Evolutionary conservation across 2,113 vertebrate genomes (phyloP).

Genomic region (Tautogolabrus adspersus): DNA sequence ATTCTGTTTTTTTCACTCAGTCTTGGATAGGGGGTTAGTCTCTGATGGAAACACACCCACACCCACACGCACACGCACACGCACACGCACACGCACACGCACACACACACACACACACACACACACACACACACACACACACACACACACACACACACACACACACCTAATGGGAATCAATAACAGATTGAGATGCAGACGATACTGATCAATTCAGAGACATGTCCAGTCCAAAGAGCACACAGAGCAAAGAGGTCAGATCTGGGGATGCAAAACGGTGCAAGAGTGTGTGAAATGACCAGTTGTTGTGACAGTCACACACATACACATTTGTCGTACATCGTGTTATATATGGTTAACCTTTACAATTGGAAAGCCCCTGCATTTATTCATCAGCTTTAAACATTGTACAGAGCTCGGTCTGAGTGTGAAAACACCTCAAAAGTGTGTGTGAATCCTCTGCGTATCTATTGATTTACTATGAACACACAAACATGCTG

Average conservation of each 20-base stretch:
- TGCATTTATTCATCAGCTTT: slow-evolving; percentile 13
- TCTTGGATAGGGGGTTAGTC: slow-evolving; percentile 14
- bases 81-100: no score
- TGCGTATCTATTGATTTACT: slow-evolving; percentile 36
- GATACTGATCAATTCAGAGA: slow-evolving; percentile 38
- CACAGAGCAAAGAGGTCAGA: slow-evolving; percentile 7
- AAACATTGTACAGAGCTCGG: background rate
- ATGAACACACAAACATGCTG: slow-evolving; percentile 27
- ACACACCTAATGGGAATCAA: slow-evolving; percentile 9
- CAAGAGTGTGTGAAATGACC: background rate
- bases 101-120: no score
- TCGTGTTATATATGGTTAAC: no score
- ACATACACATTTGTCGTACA: no score
- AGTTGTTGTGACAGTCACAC: no score
- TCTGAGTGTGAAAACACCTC: slow-evolving; percentile 22
- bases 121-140: no score
- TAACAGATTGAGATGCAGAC: slow-evolving; percentile 45
- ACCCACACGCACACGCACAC: background rate
- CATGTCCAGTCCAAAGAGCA: background rate
- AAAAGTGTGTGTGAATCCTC: slow-evolving; percentile 33
- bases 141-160: no score
- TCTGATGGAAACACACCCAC: slow-evolving; percentile 9
- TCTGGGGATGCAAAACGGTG: slow-evolving; percentile 4
- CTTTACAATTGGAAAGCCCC: background rate
- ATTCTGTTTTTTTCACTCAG: slow-evolving; percentile 22